Evolutionary conservation across 2,797 vertebrate genomes (phyloP).

Genomic region (Gymnopithys bicolor): DNA sequence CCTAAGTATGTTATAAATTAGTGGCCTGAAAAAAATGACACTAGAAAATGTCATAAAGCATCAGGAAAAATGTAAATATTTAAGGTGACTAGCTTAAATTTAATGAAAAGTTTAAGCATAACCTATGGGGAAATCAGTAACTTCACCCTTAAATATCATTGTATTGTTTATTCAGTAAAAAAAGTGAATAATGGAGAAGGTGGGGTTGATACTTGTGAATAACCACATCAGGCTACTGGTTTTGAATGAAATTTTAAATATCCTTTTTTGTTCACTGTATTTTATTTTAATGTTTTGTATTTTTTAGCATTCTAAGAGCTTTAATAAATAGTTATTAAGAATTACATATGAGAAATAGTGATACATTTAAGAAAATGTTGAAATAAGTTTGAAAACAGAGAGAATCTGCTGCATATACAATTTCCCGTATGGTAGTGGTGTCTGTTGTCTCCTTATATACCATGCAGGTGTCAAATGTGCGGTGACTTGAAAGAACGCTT

Average conservation of each 20-base stretch:
- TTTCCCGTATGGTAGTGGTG: neutral
- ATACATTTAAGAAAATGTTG: neutral
- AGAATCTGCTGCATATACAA: neutral
- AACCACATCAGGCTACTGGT: neutral
- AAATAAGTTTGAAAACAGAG: neutral
- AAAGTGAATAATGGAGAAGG: neutral
- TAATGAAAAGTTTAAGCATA: constrained; percentile 52
- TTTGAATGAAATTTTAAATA: neutral
- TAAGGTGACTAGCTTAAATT: constrained; percentile 33
- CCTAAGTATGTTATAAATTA: constrained; percentile 40
- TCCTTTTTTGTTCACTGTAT: neutral
- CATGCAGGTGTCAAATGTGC: neutral
- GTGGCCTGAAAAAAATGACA: neutral
- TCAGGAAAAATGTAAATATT: constrained; percentile 46
- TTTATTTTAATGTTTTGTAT: neutral
- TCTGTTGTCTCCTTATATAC: neutral
- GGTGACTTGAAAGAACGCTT: neutral
- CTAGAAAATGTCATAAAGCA: constrained; percentile 36
- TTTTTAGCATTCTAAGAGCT: neutral
- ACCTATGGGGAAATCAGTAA: constrained; percentile 31
- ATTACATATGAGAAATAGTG: neutral
- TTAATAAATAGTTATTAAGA: neutral
- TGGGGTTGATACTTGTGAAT: neutral
- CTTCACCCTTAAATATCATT: constrained; percentile 41
- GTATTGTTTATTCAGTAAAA: constrained; percentile 40